Conservation (phyloP, 2,797 vertebrate species). For the Phyllotis vaccarum region DNA sequence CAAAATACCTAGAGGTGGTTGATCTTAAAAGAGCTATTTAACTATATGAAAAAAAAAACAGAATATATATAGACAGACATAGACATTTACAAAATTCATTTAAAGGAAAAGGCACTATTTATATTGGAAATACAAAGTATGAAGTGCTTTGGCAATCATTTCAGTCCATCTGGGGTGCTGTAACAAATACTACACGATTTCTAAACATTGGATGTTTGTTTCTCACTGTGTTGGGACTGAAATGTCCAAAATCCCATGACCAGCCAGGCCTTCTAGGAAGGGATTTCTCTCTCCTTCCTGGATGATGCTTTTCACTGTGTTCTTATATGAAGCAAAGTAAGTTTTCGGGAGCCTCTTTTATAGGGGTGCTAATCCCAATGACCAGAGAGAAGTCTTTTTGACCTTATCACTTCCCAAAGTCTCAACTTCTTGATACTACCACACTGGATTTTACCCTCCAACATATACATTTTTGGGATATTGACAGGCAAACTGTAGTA, state of each 20-base stretch:
- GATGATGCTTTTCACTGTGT: not conserved
- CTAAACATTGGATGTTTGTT: not conserved
- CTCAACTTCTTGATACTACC: not conserved
- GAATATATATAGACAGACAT: not conserved
- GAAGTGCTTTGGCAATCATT: not conserved
- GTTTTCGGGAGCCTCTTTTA: not conserved
- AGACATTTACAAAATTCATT: not conserved
- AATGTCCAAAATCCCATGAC: not conserved
- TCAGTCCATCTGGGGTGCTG: not conserved
- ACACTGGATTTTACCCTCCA: not conserved
- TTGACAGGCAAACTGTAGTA: not conserved
- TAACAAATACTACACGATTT: not conserved
- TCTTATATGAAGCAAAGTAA: not conserved
- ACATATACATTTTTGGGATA: not conserved
- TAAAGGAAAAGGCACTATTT: conserved; percentile 5
- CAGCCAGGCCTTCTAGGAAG: not conserved
- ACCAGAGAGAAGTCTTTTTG: not conserved
- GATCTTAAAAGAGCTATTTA: not conserved
- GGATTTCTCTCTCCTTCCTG: not conserved
- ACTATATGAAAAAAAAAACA: not conserved
- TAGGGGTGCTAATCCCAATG: not conserved
- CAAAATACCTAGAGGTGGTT: conserved; percentile 10
- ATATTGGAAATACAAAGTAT: not conserved
- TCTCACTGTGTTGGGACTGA: not conserved
- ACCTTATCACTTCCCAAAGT: not conserved